These are phyloP conservation scores for Sturnira hondurensis DNA, from an alignment of 2,113 vertebrate genomes.

Conservation along the genomic window DNA sequence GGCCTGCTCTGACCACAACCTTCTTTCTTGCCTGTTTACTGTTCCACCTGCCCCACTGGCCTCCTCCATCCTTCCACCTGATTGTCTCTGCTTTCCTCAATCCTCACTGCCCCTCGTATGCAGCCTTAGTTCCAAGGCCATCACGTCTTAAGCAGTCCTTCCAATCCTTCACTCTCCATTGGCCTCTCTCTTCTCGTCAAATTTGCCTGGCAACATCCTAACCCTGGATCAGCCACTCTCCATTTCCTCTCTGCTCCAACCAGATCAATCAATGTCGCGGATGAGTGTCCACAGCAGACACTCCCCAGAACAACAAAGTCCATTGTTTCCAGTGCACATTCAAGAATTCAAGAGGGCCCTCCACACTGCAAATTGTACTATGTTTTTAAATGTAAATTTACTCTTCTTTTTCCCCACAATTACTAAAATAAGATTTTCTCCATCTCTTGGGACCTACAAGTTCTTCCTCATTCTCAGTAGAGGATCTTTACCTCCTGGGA, in stretches of 20 bases:
- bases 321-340: background rate
- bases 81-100: background rate
- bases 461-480: background rate
- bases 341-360: background rate
- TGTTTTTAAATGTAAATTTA: background rate
- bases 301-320: background rate
- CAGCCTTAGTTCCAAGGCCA: background rate
- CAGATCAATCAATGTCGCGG: background rate
- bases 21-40: background rate
- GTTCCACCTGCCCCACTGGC: too few relatives aligned
- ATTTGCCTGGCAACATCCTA: background rate
- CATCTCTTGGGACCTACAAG: background rate
- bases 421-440: background rate
- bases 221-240: background rate
- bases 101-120: background rate
- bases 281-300: background rate
- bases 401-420: background rate
- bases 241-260: background rate
- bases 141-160: background rate
- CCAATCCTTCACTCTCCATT: background rate
- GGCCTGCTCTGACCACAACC: background rate
- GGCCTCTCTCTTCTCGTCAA: background rate
- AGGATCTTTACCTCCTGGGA: background rate
- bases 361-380: background rate
- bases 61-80: background rate